Conservation (phyloP, 2,888 invertebrate species). For the Hofmannophila pseudospretella region DNA sequence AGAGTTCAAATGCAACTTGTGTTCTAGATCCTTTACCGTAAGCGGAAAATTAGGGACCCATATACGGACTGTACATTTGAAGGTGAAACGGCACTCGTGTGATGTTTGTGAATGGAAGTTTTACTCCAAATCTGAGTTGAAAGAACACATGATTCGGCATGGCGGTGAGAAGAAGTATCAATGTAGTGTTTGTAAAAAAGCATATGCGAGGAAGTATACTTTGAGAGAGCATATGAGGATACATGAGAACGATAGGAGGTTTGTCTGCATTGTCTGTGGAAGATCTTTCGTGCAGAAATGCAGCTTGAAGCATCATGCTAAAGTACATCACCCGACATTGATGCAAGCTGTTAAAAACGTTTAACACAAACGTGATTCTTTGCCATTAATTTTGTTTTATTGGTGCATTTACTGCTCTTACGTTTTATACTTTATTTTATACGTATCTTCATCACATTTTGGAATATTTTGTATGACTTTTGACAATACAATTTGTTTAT, state of each 20-base stretch:
- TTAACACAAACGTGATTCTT: too few relatives aligned
- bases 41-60: slow-evolving; percentile 62
- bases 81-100: slow-evolving; percentile 61
- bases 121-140: slow-evolving; percentile 72
- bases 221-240: slow-evolving; percentile 64
- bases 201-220: slow-evolving; percentile 66
- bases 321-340: slow-evolving; percentile 49
- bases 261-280: slow-evolving; percentile 53
- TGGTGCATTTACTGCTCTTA: too few relatives aligned
- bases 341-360: slow-evolving; percentile 14
- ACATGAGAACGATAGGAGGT: slow-evolving; percentile 59
- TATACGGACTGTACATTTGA: slow-evolving; percentile 59
- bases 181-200: slow-evolving; percentile 69
- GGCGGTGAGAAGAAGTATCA: slow-evolving; percentile 69
- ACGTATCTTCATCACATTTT: too few relatives aligned
- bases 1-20: slow-evolving; percentile 59
- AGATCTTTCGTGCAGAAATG: slow-evolving; percentile 60
- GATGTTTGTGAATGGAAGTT: slow-evolving; percentile 73
- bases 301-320: slow-evolving; percentile 58
- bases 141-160: slow-evolving; percentile 73
- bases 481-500: too few relatives aligned
- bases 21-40: slow-evolving; percentile 54
- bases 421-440: too few relatives aligned
- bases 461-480: too few relatives aligned
- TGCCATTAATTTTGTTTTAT: too few relatives aligned